Conservation (phyloP, 1,140 invertebrate species). For the Diabrotica virgifera region DNA sequence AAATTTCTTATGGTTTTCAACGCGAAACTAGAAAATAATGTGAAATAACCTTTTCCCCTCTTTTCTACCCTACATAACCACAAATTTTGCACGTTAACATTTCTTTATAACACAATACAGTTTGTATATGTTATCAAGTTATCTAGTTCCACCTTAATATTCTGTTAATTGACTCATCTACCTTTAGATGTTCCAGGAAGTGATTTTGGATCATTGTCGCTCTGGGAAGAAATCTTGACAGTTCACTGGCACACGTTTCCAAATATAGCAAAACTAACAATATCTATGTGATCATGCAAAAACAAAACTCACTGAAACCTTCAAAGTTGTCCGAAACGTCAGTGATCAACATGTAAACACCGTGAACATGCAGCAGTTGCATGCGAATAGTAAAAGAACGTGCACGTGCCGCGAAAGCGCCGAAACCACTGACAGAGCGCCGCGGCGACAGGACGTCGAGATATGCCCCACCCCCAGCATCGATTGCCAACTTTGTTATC, state of each 20-base stretch:
- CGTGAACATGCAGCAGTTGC: constrained; percentile 20
- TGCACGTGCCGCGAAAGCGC: constrained; percentile 42
- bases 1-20: too few relatives aligned
- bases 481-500: constrained; percentile 48
- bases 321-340: background rate
- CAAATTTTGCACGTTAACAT: too few relatives aligned
- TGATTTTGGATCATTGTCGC: constrained; percentile 22
- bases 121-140: too few relatives aligned
- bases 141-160: too few relatives aligned
- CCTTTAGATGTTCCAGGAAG: constrained; percentile 29
- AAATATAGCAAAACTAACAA: constrained; percentile 8
- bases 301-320: background rate
- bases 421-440: constrained; percentile 50
- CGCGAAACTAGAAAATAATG: too few relatives aligned
- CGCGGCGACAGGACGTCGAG: constrained; percentile 31
- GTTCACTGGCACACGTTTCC: background rate
- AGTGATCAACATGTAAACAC: constrained; percentile 23
- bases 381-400: constrained; percentile 9
- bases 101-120: too few relatives aligned
- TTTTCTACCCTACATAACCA: too few relatives aligned
- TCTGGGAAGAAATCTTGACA: constrained; percentile 26
- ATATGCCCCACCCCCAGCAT: constrained; percentile 48
- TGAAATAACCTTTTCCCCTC: too few relatives aligned
- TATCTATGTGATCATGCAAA: background rate
- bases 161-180: constrained; percentile 3